phyloP scores from a whole-genome alignment of 2,797 vertebrate genomes.

The Lutjanus campechanus region DNA sequence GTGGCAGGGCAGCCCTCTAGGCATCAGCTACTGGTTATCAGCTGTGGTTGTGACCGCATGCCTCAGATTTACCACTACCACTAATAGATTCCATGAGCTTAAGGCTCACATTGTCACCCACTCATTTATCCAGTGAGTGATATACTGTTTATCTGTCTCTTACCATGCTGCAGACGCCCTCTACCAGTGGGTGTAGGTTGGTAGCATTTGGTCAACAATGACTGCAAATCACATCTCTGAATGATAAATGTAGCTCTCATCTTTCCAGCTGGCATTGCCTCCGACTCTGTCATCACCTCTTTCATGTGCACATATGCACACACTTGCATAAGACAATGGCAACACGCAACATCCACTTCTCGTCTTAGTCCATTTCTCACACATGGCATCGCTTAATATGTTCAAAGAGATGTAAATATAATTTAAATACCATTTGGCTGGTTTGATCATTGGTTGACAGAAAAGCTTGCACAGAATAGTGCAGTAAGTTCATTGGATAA shows the following conservation, averaged over 20 bases:
- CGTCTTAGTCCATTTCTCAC: neutral
- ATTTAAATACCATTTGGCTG: conserved; percentile 7
- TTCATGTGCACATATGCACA: conserved; percentile 52
- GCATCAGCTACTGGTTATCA: conserved; percentile 67
- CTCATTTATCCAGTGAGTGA: conserved; percentile 13
- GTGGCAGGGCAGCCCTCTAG: conserved; percentile 20
- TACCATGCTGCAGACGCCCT: neutral
- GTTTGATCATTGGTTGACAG: conserved; percentile 26
- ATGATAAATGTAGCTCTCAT: conserved; percentile 43
- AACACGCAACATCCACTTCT: conserved; percentile 21
- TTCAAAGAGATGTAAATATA: conserved; percentile 17
- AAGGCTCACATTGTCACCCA: conserved; percentile 29
- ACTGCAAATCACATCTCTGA: conserved; percentile 57
- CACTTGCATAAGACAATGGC: conserved; percentile 22
- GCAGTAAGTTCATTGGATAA: conserved; percentile 10
- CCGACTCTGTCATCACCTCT: conserved; percentile 32
- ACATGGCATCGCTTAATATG: conserved; percentile 23
- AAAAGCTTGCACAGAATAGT: conserved; percentile 1
- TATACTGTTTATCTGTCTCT: conserved; percentile 9
- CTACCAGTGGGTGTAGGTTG: neutral
- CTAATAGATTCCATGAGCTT: conserved; percentile 59
- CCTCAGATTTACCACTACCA: conserved; percentile 46
- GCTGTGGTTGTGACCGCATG: conserved; percentile 50
- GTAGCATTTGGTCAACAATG: conserved; percentile 71
- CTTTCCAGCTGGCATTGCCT: conserved; percentile 60